Conservation (phyloP, 2,797 vertebrate species). For the Propithecus perrieri region DNA sequence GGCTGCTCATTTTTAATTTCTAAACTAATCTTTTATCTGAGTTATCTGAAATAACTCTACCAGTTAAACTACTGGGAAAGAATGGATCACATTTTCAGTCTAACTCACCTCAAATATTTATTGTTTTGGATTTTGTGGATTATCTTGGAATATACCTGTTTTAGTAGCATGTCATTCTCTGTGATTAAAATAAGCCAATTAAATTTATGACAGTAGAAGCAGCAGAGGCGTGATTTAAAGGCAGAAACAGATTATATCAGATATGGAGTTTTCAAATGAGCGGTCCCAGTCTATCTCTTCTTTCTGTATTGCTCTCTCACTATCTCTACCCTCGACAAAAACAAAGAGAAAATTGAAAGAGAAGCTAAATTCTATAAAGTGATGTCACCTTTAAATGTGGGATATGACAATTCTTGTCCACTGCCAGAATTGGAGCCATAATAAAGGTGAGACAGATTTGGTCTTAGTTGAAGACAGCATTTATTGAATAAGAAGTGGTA, state of each 20-base stretch:
- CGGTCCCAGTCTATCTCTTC: background rate
- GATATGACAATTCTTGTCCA: background rate
- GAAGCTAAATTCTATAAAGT: background rate
- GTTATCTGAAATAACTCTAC: background rate
- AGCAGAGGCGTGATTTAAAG: background rate
- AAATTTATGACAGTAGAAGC: background rate
- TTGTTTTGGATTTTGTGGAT: slow-evolving; percentile 19
- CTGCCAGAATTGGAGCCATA: background rate
- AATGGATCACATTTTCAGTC: background rate
- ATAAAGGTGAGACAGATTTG: background rate
- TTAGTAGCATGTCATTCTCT: background rate
- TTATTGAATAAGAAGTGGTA: background rate
- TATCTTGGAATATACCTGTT: background rate
- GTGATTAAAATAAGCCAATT: background rate
- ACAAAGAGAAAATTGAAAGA: background rate
- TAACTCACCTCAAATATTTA: background rate
- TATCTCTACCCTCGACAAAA: background rate
- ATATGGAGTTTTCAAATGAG: background rate
- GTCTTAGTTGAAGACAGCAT: background rate
- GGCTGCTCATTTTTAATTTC: background rate
- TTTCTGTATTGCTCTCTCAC: background rate
- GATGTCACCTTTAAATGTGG: background rate
- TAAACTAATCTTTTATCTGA: background rate
- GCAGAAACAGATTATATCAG: background rate
- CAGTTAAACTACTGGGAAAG: background rate